Evolutionary conservation across 1,140 invertebrate genomes (phyloP).

Genomic region (Maconellicoccus hirsutus): DNA sequence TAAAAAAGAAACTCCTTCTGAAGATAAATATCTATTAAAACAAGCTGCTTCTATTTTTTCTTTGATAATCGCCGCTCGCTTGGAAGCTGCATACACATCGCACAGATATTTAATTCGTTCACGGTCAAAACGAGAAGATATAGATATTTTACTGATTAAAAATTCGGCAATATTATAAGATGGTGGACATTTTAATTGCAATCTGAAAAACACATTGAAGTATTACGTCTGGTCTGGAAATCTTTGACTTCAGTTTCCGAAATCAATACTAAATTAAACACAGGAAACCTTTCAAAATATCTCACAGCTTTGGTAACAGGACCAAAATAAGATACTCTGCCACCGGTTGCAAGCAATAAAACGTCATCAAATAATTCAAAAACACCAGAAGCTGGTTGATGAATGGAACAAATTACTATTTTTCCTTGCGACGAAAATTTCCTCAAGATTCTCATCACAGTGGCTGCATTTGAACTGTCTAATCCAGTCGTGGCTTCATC

Average conservation of each 20-base stretch:
- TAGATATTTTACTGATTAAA: constrained; percentile 50
- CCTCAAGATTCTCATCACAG: constrained; percentile 27
- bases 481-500: constrained; percentile 79
- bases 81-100: constrained; percentile 39
- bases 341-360: constrained; percentile 61
- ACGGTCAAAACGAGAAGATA: constrained; percentile 41
- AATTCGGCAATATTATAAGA: constrained; percentile 63
- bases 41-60: not conserved
- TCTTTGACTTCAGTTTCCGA: no score
- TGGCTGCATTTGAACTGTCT: constrained; percentile 29
- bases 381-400: constrained; percentile 87
- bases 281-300: constrained; percentile 51
- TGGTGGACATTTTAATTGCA: constrained; percentile 46
- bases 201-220: constrained; percentile 34
- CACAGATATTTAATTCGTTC: constrained; percentile 35
- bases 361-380: constrained; percentile 89
- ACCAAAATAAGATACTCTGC: constrained; percentile 71
- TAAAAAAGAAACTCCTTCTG: not conserved
- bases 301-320: constrained; percentile 43
- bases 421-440: constrained; percentile 29
- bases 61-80: constrained; percentile 30
- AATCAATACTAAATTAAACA: no score
- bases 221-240: no score
- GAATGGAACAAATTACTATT: constrained; percentile 83
- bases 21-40: not conserved